Evolutionary conservation across 2,113 vertebrate genomes (phyloP), one percentile per base, ranked within the genome.

Genomic region (Melospiza georgiana): DNA sequence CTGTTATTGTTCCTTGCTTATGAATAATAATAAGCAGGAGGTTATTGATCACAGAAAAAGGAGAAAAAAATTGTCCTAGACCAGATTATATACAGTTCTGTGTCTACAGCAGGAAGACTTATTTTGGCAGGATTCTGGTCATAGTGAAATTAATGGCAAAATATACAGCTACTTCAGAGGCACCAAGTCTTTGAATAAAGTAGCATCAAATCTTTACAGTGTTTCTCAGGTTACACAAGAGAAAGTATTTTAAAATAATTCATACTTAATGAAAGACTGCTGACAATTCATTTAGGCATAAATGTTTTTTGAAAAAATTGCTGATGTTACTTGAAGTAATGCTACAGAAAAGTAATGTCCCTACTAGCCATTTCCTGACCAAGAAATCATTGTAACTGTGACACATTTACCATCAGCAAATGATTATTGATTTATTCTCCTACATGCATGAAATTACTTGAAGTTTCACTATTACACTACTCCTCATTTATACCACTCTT

Each of bases 291-390:
- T 80, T 59, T 76, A 76, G 17, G 25, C 30, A 76, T 44, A 71
- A 49, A 17, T 0, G 0, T 3, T 15, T 41, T 62, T 51, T 20
- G 0, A 76, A 79, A 19, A 67, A 72, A 72, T 55, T 46, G 51
- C 12, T 48, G 11, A 31, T 23, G 20, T 18, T 65, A 46, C 6
- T 8, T 72, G 10, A 80, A 76, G 9, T 33, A 72, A 63, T 31
- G 5, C 57, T 59, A 54, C 33, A 76, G 39, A 72, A 84, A 79
- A 91, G 1, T 20, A 43, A 72, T 17, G 10, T 19, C 49, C 23
- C 31, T 35, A 43, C 2, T 57, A 69, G 15, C 5, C 6, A 27
- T 63, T 87, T 81, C 43, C 25, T 41, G 33, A 12, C 10, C 28
- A 84, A 58, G 13, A 76, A 76, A 80, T 75, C 24, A 67, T 66